Evolutionary conservation across 2,888 invertebrate genomes (phyloP), one percentile per base, ranked within the genome.

Genomic region (Eupelmus urozonus): DNA sequence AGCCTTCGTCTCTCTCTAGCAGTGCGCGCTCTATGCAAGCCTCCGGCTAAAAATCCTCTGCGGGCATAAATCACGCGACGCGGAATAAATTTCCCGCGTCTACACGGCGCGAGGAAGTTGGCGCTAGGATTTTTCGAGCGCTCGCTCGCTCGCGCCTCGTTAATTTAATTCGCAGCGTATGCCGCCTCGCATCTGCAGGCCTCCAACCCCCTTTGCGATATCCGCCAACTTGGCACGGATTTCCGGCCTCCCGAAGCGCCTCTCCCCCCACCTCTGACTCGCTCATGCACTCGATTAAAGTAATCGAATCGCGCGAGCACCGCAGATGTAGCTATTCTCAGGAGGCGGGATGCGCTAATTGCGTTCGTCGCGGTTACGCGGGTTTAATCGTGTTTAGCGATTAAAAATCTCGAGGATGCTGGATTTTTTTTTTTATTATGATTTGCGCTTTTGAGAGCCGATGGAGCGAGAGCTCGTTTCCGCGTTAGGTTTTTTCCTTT

Each of bases 141-240:
- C 2, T n/a, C n/a, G n/a, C n/a, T n/a, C n/a, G n/a, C n/a, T n/a
- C n/a, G n/a, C n/a, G 40, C 69, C 55, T 69, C 57, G 69, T 66
- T 66, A 66, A 66, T 66, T 66, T 66, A 27, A 66, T 63, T 49
- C 49, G 67, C 40, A 34, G 34, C 34, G 3, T 45, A 9, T 45
- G 16, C 13, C 45, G 45, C 45, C 16, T 45, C 25, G 57, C 2
- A 7, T n/a, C 9, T 34, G 20, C 11, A 13, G 9, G 13, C 45
- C 16, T 18, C 34, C 34, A 16, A 7, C 16, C 40, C 18, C 45
- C n/a, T 23, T n/a, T 23, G 42, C 49, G 67, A 70, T 51, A 62
- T 75, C 75, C 60, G 60, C 59, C 9, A 51, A 67, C 62, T 74
- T 74, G 74, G 74, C 74, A 66, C 74, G 74, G 66, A 69, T 53